phyloP scores from a whole-genome alignment of 2,888 invertebrate species.

The Dryobotodes eremita region DNA sequence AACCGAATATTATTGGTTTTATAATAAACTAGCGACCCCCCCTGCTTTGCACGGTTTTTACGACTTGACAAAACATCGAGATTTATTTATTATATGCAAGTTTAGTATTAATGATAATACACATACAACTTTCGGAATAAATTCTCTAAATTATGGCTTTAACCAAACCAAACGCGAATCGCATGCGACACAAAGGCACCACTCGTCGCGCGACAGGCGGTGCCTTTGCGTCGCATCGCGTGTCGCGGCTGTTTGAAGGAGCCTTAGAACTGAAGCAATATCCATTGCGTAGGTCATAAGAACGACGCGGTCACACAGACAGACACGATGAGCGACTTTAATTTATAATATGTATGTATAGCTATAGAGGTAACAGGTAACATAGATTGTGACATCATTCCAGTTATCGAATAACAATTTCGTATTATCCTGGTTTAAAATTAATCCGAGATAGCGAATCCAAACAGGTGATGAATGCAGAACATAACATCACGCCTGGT shows the following conservation, averaged over 20 bases:
- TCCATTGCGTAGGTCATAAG: neutral
- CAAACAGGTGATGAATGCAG: neutral
- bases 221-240: too few relatives aligned
- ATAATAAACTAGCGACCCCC: neutral
- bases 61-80: neutral
- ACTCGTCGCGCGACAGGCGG: too few relatives aligned
- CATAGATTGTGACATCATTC: constrained; percentile 14
- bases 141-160: neutral
- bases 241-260: too few relatives aligned
- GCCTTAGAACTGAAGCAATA: neutral
- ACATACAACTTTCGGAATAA: neutral
- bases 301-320: neutral
- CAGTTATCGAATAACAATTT: constrained; percentile 19
- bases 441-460: constrained; percentile 26
- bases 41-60: neutral
- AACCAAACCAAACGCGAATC: too few relatives aligned
- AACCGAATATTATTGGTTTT: constrained; percentile 22
- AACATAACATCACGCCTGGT: neutral
- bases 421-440: constrained; percentile 26
- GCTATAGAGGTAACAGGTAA: neutral
- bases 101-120: too few relatives aligned
- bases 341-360: neutral
- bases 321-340: too few relatives aligned
- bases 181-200: too few relatives aligned
- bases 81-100: neutral